Percentiles rank a stretch among this genome's conserved stretches.
These are phyloP conservation scores for Thripadectes ignobilis DNA, from an alignment of 2,797 vertebrate genomes.

Conservation along the genomic window DNA sequence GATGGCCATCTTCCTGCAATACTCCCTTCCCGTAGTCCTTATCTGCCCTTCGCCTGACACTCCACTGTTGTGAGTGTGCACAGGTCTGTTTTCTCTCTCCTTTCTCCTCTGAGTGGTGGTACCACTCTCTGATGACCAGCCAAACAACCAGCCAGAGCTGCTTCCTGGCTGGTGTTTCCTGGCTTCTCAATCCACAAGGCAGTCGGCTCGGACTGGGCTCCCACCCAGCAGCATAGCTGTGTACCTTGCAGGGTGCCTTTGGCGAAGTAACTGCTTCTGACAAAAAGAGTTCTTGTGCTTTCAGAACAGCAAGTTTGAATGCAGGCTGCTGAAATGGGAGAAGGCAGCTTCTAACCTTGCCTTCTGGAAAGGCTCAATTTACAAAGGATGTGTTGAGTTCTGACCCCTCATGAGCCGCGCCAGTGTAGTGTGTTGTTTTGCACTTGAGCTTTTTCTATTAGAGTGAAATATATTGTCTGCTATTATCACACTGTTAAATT, in stretches of 20 bases:
- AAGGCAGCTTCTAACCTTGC: not conserved
- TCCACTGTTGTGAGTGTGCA: rapidly evolving
- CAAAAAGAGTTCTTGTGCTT: not conserved
- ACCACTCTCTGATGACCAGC: not conserved
- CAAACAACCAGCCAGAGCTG: rapidly evolving
- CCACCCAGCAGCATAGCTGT: not conserved
- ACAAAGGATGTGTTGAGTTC: constrained; percentile 23
- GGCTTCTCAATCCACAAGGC: not conserved
- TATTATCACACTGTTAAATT: constrained; percentile 22
- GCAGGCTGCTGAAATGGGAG: not conserved
- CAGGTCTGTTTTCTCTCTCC: not conserved
- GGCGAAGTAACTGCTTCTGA: not conserved
- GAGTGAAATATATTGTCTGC: constrained; percentile 12
- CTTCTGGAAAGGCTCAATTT: constrained; percentile 29
- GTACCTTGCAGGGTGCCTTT: not conserved
- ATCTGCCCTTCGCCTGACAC: not conserved
- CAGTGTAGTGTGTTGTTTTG: not conserved
- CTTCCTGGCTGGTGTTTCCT: not conserved
- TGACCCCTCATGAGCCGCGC: not conserved
- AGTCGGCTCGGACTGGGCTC: rapidly evolving
- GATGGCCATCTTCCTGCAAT: not conserved
- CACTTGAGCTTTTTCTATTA: constrained; percentile 1
- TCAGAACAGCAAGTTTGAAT: not conserved
- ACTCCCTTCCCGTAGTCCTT: not conserved
- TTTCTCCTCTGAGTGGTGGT: not conserved